Evolutionary conservation across 2,888 invertebrate species (phyloP), one percentile per base, ranked within the genome.

Genomic region (Lithophane leautieri): DNA sequence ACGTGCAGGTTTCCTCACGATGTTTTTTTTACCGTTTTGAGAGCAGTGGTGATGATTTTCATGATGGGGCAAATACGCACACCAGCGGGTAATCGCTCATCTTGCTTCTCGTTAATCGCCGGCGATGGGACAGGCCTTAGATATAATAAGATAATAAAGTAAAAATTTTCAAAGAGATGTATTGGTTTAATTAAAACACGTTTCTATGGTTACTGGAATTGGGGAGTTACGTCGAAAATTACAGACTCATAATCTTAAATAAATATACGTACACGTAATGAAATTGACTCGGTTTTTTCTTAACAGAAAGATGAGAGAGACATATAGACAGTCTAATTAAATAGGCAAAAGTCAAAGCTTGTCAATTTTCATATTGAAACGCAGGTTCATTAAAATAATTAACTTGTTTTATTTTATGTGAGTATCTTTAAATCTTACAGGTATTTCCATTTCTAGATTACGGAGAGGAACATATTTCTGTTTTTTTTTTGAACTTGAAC

Each of bases 141-240:
- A 50, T 50, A 19, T 22, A 19, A 11, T 60, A 61, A 61, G 34
- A 61, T 12, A 22, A 34, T 61, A 34, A 22, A 3, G 60, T 22
- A 22, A 61, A 34, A 34, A 12, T 3, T 19, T 34, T 12, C 11
- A 6, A 34, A 34, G 19, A 34, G 60, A 19, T 11, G 34, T 12
- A 34, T 34, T 7, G 3, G 19, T 7, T 34, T 42, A 40, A n/a
- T 25, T n/a, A 54, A 44, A 58, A 25, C 25, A 16, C n/a, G 25
- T 70, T 47, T 4, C 71, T 12, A 28, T 42, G 25, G 73, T 60
- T 50, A 73, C 50, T 50, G 16, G 9, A 11, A 28, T 47, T 70
- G 22, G 25, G 14, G 3, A 25, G 19, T 4, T 19, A 19, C 2
- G 28, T 25, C 7, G 25, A 25, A 47, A 28, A 73, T 70, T 25